Evolutionary conservation across 2,888 invertebrate genomes (phyloP).

Genomic region (Theretra japonica): DNA sequence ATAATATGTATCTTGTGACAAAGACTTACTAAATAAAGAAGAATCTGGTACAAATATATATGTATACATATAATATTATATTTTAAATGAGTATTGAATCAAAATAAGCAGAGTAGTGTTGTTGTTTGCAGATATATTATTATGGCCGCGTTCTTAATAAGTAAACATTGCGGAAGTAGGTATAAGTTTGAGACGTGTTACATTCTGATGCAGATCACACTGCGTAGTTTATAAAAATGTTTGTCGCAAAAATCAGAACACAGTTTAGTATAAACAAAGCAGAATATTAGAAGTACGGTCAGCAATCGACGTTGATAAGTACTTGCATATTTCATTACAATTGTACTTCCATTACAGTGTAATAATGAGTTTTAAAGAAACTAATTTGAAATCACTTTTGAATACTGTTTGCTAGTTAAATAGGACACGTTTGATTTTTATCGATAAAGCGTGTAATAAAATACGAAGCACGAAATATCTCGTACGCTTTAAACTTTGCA

Average conservation of each 20-base stretch:
- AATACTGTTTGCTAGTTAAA: not conserved
- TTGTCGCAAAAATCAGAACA: not conserved
- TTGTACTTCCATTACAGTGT: too few species aligned
- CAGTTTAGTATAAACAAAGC: too few species aligned
- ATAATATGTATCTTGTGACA: conserved; percentile 5
- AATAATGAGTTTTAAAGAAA: not conserved
- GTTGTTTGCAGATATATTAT: not conserved
- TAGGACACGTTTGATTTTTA: not conserved
- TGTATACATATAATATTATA: conserved; percentile 20
- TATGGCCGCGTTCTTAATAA: not conserved
- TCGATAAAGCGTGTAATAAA: not conserved
- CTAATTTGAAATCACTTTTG: not conserved
- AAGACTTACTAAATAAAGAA: conserved; percentile 18
- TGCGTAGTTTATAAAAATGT: not conserved
- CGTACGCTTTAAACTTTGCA: not conserved
- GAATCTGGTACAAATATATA: conserved; percentile 20
- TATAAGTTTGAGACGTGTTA: not conserved
- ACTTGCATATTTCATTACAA: too few species aligned
- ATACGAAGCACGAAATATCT: not conserved
- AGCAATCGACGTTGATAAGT: too few species aligned
- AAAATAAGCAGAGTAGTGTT: conserved; percentile 1
- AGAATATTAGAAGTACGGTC: too few species aligned
- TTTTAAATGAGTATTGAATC: conserved; percentile 12
- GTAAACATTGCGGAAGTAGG: not conserved
- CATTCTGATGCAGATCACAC: not conserved